A percentile compares a stretch with the other conserved stretches of the same genome.
phyloP scores from a whole-genome alignment of 2,113 vertebrate genomes.

The Rallus limicola region DNA sequence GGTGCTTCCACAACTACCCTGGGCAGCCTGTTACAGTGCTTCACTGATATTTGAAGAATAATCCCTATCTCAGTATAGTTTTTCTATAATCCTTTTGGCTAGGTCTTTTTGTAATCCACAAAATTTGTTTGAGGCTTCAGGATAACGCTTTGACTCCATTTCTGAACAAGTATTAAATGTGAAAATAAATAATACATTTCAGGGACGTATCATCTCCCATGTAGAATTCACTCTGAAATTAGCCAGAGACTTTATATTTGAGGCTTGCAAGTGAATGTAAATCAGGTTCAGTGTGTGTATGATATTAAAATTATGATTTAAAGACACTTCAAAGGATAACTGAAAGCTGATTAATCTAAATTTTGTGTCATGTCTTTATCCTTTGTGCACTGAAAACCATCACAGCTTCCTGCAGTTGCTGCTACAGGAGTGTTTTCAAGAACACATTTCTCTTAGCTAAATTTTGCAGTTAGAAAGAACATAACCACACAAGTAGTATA shows the following conservation, averaged over 20 bases:
- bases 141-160: background rate
- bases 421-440: background rate
- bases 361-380: slow-evolving; percentile 29
- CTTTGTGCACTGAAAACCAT: slow-evolving; percentile 31
- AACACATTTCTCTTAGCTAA: background rate
- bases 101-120: background rate
- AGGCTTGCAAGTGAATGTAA: slow-evolving; percentile 69
- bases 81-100: background rate
- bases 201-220: background rate
- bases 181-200: slow-evolving; percentile 26
- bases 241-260: slow-evolving; percentile 29
- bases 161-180: slow-evolving; percentile 7
- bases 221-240: slow-evolving; percentile 49
- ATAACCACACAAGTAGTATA: background rate
- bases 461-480: background rate
- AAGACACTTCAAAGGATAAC: slow-evolving; percentile 55
- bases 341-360: slow-evolving; percentile 39
- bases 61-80: background rate
- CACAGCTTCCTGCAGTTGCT: background rate
- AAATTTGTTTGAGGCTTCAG: background rate
- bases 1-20: too few relatives aligned
- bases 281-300: slow-evolving; percentile 28
- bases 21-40: too few relatives aligned
- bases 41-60: background rate
- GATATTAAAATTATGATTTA: slow-evolving; percentile 49